Base-by-base conservation (phyloP, 2,113 vertebrate species). In the Orthonyx spaldingii region DNA sequence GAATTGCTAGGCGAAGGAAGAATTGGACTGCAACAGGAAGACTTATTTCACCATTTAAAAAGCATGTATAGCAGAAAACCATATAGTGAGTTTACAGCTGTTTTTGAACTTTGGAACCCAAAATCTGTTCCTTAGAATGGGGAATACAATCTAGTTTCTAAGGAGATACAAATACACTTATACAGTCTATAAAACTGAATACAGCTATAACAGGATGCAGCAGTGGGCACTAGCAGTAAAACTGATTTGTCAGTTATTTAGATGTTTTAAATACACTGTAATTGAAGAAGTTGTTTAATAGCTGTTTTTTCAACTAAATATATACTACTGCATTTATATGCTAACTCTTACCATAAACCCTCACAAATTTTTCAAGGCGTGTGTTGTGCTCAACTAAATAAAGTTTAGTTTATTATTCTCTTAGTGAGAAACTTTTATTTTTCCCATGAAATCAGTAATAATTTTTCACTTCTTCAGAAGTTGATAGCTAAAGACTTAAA, bases 31-130 rank as follows among this genome's bases (percentile, higher is more conserved):
- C 66, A 95, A 92, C 19, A 8, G 82, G 59, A 87, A 81, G 61
- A 90, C 69, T 91, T 78, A 91, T 57, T 71, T 96, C 75, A 93
- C 49, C 77, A 69, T 82, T 95, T 77, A 87, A 96, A 95, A 94
- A 84, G 49, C 50, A 41, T 39, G 44, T 42, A 61, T 6, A 93
- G 97, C 93, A 42, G 26, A 96, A 21, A 65, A 75, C 28, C 70
- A 96, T 59, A 82, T 53, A 37, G 84, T 47, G 50, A 30, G 27
- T 81, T 90, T 76, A 90, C 59, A 63, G 39, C 65, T 82, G 91
- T 72, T 87, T 97, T 89, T 94, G 92, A 95, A 61, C 47, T 68
- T 42, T 4, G 28, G 50, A 91, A 97, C 84, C 21, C 16, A n/a
- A 81, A 95, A 87, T 86, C 16, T 26, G 10, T n/a, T 85, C 21